These are phyloP conservation scores for Oedothorax gibbosus DNA, from an alignment of 1,140 invertebrate genomes.

Conservation along the genomic window DNA sequence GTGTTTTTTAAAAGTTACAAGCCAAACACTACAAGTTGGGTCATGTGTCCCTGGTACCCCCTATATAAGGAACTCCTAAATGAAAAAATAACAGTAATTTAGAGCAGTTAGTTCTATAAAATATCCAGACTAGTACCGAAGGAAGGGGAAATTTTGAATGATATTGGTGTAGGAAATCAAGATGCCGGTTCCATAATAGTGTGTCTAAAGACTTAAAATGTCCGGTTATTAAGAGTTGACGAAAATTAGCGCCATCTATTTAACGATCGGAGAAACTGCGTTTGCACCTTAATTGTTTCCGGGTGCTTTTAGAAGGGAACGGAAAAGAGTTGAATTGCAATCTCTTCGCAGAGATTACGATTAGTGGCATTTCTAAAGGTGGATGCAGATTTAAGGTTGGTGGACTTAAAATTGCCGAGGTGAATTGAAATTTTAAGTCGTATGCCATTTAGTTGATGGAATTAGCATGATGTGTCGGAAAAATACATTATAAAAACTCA, in stretches of 20 bases:
- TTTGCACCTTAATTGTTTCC: constrained; percentile 56
- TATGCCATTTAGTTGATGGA: no score
- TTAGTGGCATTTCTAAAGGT: constrained; percentile 24
- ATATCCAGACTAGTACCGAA: background rate
- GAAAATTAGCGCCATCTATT: constrained; percentile 60
- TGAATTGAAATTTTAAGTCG: no score
- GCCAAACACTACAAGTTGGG: no score
- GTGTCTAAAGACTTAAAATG: constrained; percentile 59
- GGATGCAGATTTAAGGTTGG: constrained; percentile 1
- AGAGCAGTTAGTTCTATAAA: no score
- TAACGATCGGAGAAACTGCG: constrained; percentile 56
- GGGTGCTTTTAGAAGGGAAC: constrained; percentile 24
- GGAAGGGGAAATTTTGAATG: constrained; percentile 52
- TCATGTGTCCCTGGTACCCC: no score
- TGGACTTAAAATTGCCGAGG: background rate
- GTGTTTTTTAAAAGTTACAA: no score
- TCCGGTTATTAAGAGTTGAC: constrained; percentile 60
- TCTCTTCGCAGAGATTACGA: constrained; percentile 48
- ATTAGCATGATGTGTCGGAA: no score
- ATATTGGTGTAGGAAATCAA: constrained; percentile 58
- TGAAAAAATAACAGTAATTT: no score
- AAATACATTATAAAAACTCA: no score
- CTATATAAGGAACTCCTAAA: no score
- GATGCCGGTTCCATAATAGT: constrained; percentile 54
- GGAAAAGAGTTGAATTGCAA: constrained; percentile 49